Evolutionary conservation across 2,888 invertebrate species (phyloP).

Genomic region (Trisateles emortualis): DNA sequence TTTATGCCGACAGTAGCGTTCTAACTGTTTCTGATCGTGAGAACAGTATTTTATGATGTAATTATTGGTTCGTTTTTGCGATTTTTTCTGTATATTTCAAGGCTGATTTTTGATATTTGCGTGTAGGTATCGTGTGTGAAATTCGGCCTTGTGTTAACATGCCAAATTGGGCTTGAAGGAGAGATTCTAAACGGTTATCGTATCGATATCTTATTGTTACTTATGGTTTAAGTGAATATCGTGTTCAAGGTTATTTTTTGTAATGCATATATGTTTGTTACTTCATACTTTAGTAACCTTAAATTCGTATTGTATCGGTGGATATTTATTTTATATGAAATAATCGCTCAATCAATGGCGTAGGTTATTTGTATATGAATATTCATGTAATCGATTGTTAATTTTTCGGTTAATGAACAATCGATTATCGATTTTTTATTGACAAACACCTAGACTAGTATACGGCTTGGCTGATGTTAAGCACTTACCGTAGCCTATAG

Average conservation of each 20-base stretch:
- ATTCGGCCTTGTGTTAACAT: conserved; percentile 74
- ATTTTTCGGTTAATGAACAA: neutral
- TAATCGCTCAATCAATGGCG: conserved; percentile 4
- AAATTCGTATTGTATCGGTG: conserved; percentile 3
- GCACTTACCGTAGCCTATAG: too few species aligned
- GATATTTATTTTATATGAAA: conserved; percentile 4
- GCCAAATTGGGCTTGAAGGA: conserved; percentile 78
- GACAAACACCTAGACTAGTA: neutral
- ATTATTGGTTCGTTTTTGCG: conserved; percentile 62
- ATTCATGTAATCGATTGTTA: neutral
- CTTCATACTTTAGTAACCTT: conserved; percentile 30
- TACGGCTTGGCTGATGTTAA: neutral
- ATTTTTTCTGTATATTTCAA: conserved; percentile 54
- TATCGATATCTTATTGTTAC: conserved; percentile 48
- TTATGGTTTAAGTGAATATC: conserved; percentile 36
- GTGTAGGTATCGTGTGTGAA: conserved; percentile 58
- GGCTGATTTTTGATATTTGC: conserved; percentile 61
- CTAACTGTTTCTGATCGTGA: conserved; percentile 79
- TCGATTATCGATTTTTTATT: neutral
- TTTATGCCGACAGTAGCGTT: conserved; percentile 68
- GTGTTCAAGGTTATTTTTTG: conserved; percentile 43
- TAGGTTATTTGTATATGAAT: neutral
- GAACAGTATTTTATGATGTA: conserved; percentile 75
- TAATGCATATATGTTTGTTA: conserved; percentile 25
- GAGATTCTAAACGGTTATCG: conserved; percentile 54